Percentiles rank a stretch among this genome's conserved stretches.
phyloP scores from a whole-genome alignment of 2,888 invertebrate species.

The Sinotaia quadrata region DNA sequence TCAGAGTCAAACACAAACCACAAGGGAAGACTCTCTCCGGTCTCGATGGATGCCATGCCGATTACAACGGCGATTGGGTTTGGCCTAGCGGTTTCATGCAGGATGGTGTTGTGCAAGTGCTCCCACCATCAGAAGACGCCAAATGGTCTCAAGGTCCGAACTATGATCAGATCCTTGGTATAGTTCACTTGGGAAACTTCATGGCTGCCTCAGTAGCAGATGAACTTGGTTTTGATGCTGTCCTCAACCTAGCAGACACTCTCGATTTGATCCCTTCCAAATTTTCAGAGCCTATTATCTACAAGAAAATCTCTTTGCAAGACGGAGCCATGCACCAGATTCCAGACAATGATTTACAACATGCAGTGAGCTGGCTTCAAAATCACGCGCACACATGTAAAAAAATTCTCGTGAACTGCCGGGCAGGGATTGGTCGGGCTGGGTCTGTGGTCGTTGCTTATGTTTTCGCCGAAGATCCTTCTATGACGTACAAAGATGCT shows the following conservation, averaged over 20 bases:
- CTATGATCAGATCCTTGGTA: constrained; percentile 36
- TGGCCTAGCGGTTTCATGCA: constrained; percentile 36
- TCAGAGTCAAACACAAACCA: constrained; percentile 24
- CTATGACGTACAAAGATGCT: constrained; percentile 42
- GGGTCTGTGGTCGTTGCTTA: constrained; percentile 48
- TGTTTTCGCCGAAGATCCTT: constrained; percentile 39
- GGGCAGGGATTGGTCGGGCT: constrained; percentile 49
- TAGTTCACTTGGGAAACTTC: constrained; percentile 48
- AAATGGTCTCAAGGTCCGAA: constrained; percentile 44
- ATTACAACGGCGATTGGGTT: constrained; percentile 24
- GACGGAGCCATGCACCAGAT: constrained; percentile 36
- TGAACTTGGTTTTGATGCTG: constrained; percentile 40
- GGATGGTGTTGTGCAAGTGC: constrained; percentile 39
- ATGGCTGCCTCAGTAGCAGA: constrained; percentile 45
- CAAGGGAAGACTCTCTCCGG: not conserved
- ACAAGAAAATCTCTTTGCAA: constrained; percentile 43
- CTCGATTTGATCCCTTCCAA: constrained; percentile 39
- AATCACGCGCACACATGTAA: constrained; percentile 25
- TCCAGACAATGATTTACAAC: constrained; percentile 31
- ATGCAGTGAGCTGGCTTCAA: constrained; percentile 42
- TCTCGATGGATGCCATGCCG: not conserved
- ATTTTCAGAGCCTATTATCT: constrained; percentile 33
- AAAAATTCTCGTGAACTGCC: constrained; percentile 44
- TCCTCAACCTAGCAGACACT: constrained; percentile 47
- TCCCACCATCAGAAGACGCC: constrained; percentile 35